Percentiles rank a stretch among this genome's conserved stretches.
These are phyloP conservation scores for Rhabdomys pumilio DNA, from an alignment of 2,797 vertebrate species.

Conservation along the genomic window DNA sequence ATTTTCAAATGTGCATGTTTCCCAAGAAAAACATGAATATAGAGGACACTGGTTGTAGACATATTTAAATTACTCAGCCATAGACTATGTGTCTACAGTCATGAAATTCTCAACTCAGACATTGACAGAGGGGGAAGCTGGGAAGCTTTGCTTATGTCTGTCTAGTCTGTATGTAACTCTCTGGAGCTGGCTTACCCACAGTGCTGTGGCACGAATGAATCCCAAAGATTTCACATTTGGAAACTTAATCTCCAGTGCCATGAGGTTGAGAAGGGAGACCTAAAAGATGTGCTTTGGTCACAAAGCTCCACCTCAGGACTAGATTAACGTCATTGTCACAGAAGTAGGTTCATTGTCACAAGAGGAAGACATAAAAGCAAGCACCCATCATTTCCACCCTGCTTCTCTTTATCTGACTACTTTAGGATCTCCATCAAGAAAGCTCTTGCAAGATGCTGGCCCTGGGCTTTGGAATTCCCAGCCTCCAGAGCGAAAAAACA, in stretches of 20 bases:
- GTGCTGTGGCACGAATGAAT: accelerated
- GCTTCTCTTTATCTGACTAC: not conserved
- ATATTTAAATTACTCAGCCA: not conserved
- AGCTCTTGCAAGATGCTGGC: not conserved
- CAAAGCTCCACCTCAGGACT: not conserved
- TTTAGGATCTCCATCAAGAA: not conserved
- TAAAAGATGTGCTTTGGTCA: not conserved
- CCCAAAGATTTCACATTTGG: not conserved
- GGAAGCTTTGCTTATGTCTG: not conserved
- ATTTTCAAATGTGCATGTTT: conserved; percentile 47
- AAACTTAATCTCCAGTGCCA: not conserved
- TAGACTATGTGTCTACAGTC: not conserved
- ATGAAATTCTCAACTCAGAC: not conserved
- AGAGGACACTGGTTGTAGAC: not conserved
- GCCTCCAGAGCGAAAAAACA: too few species aligned
- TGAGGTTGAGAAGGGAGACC: not conserved
- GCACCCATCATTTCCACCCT: not conserved
- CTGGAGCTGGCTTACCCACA: not conserved
- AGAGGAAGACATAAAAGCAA: not conserved
- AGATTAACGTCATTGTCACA: not conserved
- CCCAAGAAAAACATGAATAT: conserved; percentile 33
- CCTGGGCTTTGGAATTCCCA: not conserved
- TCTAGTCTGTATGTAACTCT: not conserved
- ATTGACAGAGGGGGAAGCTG: not conserved
- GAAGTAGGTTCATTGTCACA: not conserved